Evolutionary conservation across 2,113 vertebrate genomes (phyloP).

Genomic region (Gnathonemus echidnorhynchus): DNA sequence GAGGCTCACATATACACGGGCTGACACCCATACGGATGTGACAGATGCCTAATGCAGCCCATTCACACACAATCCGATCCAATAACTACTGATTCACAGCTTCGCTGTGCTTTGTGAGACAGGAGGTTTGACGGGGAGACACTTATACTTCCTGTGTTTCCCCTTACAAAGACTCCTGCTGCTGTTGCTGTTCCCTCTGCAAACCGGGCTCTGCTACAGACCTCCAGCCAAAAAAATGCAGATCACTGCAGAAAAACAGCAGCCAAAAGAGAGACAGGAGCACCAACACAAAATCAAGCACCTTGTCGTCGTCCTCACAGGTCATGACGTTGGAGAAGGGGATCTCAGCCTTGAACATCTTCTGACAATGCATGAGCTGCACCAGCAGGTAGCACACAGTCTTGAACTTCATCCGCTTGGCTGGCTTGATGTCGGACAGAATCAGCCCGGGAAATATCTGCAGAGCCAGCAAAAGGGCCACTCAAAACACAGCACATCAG

Average conservation of each 20-base stretch:
- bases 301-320: constrained; percentile 82
- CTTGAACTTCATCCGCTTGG: constrained; percentile 85
- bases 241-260: background rate
- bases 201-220: background rate
- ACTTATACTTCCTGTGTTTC: background rate
- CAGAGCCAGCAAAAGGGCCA: constrained; percentile 12
- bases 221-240: background rate
- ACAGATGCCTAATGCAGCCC: background rate
- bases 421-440: constrained; percentile 80
- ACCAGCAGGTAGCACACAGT: constrained; percentile 81
- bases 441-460: constrained; percentile 83
- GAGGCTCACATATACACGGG: background rate
- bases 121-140: background rate
- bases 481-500: background rate
- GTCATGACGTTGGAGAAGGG: constrained; percentile 86
- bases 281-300: constrained; percentile 31
- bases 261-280: background rate
- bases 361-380: constrained; percentile 83
- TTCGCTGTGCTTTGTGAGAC: background rate
- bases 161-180: background rate
- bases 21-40: background rate
- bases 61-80: background rate
- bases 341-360: constrained; percentile 85
- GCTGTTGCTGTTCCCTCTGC: background rate
- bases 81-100: background rate